A percentile compares a stretch with the other conserved stretches of the same genome.
These are phyloP conservation scores for Eremobia ochroleuca DNA, from an alignment of 2,888 invertebrate species.

Conservation along the genomic window DNA sequence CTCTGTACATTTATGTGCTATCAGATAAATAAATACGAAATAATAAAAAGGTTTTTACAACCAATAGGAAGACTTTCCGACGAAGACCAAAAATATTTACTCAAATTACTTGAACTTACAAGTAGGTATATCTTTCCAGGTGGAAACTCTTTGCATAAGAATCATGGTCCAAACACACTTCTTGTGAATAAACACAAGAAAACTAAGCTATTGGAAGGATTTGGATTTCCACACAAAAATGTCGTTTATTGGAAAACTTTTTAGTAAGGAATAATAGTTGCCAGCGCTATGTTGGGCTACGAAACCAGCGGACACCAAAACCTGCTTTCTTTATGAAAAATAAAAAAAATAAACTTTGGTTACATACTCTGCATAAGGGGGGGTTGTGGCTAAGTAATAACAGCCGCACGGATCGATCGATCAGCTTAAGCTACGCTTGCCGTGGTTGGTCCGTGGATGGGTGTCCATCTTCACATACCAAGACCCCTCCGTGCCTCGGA, in stretches of 20 bases:
- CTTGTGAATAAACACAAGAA: conserved; percentile 56
- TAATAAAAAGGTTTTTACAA: background rate
- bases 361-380: too few relatives aligned
- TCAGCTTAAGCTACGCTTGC: too few relatives aligned
- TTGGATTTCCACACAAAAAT: conserved; percentile 73
- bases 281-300: conserved; percentile 45
- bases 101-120: conserved; percentile 19
- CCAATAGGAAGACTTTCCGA: background rate
- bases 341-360: too few relatives aligned
- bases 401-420: too few relatives aligned
- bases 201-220: conserved; percentile 63
- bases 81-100: background rate
- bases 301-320: conserved; percentile 25
- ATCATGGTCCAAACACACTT: conserved; percentile 38
- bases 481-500: too few relatives aligned
- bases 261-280: conserved; percentile 70
- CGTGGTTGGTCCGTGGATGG: too few relatives aligned
- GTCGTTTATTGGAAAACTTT: conserved; percentile 80
- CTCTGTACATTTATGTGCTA: too few relatives aligned
- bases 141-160: conserved; percentile 33
- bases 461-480: too few relatives aligned
- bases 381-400: too few relatives aligned
- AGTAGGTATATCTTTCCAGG: conserved; percentile 14
- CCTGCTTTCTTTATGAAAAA: too few relatives aligned
- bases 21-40: too few relatives aligned